Evolutionary conservation across 2,113 vertebrate genomes (phyloP), one percentile per base, ranked within the genome.

Genomic region (Natator depressus): DNA sequence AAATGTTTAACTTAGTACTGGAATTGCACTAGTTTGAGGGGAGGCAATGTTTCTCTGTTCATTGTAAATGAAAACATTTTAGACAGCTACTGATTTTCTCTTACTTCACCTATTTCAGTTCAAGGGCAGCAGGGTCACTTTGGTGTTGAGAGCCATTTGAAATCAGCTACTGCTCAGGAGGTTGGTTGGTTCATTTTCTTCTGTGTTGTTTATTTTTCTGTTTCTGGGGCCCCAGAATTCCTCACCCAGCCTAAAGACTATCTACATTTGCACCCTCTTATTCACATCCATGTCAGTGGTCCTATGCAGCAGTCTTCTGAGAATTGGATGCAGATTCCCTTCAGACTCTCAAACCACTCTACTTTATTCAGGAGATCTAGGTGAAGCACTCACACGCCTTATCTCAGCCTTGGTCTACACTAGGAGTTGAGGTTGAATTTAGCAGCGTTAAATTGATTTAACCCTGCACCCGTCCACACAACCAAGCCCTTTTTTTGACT

Each of bases 41-140:
- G 47, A 84, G 75, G 79, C 50, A n/a, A 84, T 87, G 16, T 17
- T 78, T 12, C 17, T 90, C 87, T n/a, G 25, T 87, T 51, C 69
- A 75, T 82, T 94, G 79, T 88, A 50, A 93, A 88, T 24, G 57
- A 47, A 86, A 94, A 27, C 53, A 47, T 47, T 91, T 90, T 57
- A 91, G 59, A 59, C 47, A 91, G 65, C 57, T 24, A 16, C 69
- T 95, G 86, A 62, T 35, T 88, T 95, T 86, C 53, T 62, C 27
- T 79, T 46, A 14, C 53, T 88, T 53, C 69, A 75, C 53, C 12
- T 65, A 22, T 84, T 81, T 25, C 31, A 27, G 5, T 95, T 42
- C 80, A 29, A 24, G 82, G 82, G 54, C 10, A 80, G 72, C 22
- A 55, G 69, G 53, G 38, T 91, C 3, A 3, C 53, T 51, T 75